Percentiles rank a stretch among this genome's conserved stretches.
Evolutionary conservation across 2,888 invertebrate genomes (phyloP).

Genomic region (Andrena bucephala): DNA sequence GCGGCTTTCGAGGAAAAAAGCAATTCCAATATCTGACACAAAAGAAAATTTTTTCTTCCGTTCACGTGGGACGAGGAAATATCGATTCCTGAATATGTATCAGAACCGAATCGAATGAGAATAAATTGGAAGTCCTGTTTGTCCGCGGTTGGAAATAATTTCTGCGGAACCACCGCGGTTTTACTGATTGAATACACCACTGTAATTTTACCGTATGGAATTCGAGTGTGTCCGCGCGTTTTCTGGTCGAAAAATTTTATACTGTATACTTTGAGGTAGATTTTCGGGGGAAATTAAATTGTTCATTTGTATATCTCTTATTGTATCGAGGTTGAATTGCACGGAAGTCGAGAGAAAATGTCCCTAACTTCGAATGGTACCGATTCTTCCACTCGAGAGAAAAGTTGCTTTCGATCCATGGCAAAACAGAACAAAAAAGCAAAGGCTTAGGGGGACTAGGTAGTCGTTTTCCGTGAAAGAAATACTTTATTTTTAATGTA

Average conservation of each 20-base stretch:
- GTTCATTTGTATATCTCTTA: not conserved
- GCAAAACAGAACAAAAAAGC: not conserved
- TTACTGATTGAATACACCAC: too few species aligned
- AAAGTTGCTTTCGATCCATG: conserved; percentile 1
- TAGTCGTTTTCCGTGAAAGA: too few species aligned
- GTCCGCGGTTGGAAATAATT: conserved; percentile 32
- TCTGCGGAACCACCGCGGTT: conserved; percentile 1
- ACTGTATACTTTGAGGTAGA: not conserved
- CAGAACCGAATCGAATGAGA: conserved; percentile 36
- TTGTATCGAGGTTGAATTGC: not conserved
- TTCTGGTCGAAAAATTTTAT: not conserved
- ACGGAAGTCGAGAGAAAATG: not conserved
- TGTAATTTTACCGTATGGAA: not conserved
- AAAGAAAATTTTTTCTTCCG: conserved; percentile 38
- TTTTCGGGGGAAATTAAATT: not conserved
- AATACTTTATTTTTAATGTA: too few species aligned
- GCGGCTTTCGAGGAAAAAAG: conserved; percentile 49
- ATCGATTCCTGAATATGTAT: conserved; percentile 57
- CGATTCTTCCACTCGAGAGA: not conserved
- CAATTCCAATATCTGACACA: conserved; percentile 55
- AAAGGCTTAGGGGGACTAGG: not conserved
- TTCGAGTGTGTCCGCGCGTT: not conserved
- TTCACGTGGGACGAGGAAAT: conserved; percentile 1
- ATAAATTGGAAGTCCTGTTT: conserved; percentile 42
- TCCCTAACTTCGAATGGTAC: conserved; percentile 10